Base-by-base conservation (phyloP, 2,888 invertebrate genomes). In the Himalopsyche anomala region DNA sequence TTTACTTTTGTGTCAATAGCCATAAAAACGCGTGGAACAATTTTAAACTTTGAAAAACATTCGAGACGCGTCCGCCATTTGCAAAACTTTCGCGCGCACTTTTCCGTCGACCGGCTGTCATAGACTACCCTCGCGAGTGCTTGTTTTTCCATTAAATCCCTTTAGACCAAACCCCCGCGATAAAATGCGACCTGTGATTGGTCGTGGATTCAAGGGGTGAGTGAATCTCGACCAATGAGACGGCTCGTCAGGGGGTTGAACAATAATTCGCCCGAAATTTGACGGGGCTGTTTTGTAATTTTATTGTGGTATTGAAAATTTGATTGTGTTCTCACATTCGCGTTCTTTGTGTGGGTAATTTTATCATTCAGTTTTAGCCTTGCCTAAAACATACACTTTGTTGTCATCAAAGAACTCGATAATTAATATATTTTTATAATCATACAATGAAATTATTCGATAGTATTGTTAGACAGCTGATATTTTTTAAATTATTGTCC, bases 151-250 rank as follows among this genome's bases (percentile, higher is more conserved):
- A 86, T 88, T 83, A 86, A 86, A 82, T 56, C 81, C 82, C 83
- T 51, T 40, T 62, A 56, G 83, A 81, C 86, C 84, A 85, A 84
- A 62, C 88, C 87, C 81, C 85, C 36, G 51, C 51, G 8, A 38
- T 55, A 89, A 91, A 90, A 89, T 87, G 86, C 84, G 88, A 89
- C 80, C 85, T 87, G 89, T 89, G 91, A 93, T 93, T 93, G 92
- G 93, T 89, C 85, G 89, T 89, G 87, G 84, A 87, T 84, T 86
- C 87, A 90, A 91, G 92, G 93, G 93, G 93, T 51, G 91, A 92
- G 93, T 45, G 89, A 90, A 91, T 89, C 89, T 89, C 89, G 89
- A 89, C 93, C 93, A 93, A 93, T 93, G 89, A 89, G 87, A 89
- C 40, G 42, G 69, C 79, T 36, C 55, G 69, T 69, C 74, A 79